Base-by-base conservation (phyloP, 2,888 invertebrate genomes). In the Drosophila mayaguana region DNA sequence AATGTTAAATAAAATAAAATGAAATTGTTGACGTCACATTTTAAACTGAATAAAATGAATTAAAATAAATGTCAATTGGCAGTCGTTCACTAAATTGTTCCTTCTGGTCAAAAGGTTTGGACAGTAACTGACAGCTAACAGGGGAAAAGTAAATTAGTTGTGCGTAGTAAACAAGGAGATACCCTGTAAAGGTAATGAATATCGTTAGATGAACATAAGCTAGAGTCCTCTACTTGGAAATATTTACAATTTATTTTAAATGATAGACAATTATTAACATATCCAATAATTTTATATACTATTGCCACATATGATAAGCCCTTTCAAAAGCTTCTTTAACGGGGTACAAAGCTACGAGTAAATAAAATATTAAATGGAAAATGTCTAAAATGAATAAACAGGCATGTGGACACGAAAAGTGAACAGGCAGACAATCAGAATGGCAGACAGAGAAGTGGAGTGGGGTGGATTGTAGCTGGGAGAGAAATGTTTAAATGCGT, bases 31-130 rank as follows among this genome's bases (percentile, higher is more conserved):
- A 71, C 36, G 42, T 59, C 48, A 53, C 54, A 73, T 60, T 57
- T 28, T 60, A 66, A 57, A 62, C 61, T 62, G 62, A 69, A 72
- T 67, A 68, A 73, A 72, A 8, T 36, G 61, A 62, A 60, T 66
- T 63, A 63, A 75, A 86, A 78, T 75, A 65, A 83, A 69, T 71
- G 71, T 64, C 64, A 74, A 83, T 74, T 74, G 73, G n/a, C 59
- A 59, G 56, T 87, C 64, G 18, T 60, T 28, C 48, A 32, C 54
- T 50, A 22, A 68, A 66, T 50, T 73, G 48, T 20, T 16, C 1
- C 48, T 22, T 9, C 16, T 25, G 54, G 50, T n/a, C 40, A 53
- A 55, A 67, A 62, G 63, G 28, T 50, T 61, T 18, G 18, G 28
- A 59, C 60, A 50, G 53, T 56, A 57, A 45, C 20, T 48, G 74